Base-by-base conservation (phyloP, 1,140 invertebrate genomes). In the Adoxophyes honmai region DNA sequence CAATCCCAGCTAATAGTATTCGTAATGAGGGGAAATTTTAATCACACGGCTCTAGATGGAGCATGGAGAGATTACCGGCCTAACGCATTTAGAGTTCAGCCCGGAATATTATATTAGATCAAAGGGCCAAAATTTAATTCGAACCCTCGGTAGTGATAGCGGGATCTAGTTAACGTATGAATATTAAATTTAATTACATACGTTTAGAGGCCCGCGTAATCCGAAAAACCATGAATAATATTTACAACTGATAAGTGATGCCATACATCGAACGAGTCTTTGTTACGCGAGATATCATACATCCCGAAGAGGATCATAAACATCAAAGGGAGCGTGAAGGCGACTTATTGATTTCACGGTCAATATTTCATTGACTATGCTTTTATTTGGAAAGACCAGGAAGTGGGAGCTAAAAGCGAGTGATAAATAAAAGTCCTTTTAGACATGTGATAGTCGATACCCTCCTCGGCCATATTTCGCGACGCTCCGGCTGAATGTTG, bases 61-160 rank as follows among this genome's bases (percentile, higher is more conserved):
- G 36, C 62, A 61, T 58, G 60, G 13, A 38, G 39, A 62, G 65
- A 68, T 71, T 68, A 68, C 59, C 28, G 48, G 39, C 56, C 56
- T 67, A 65, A 66, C 59, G 58, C 59, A 59, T 67, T 66, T 70
- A 67, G 63, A 69, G 62, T 63, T 68, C 35, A 60, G 39, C 13
- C 62, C 62, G 51, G 59, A 67, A 67, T 64, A 63, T 69, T 60
- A 70, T 68, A 70, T 66, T 66, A 68, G 64, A 68, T 70, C 65
- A 73, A 70, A 70, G 65, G 61, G 59, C 52, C 57, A 51, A 66
- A 70, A 73, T 73, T 73, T 65, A 68, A 73, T 73, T 70, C 62
- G 53, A 55, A 57, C 60, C 60, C 42, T 57, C 34, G 48, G 39
- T 55, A 60, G 58, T 56, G 62, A 66, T 67, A 62, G 51, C 51